Evolutionary conservation across 1,140 invertebrate species (phyloP).

Genomic region (Monomorium pharaonis): DNA sequence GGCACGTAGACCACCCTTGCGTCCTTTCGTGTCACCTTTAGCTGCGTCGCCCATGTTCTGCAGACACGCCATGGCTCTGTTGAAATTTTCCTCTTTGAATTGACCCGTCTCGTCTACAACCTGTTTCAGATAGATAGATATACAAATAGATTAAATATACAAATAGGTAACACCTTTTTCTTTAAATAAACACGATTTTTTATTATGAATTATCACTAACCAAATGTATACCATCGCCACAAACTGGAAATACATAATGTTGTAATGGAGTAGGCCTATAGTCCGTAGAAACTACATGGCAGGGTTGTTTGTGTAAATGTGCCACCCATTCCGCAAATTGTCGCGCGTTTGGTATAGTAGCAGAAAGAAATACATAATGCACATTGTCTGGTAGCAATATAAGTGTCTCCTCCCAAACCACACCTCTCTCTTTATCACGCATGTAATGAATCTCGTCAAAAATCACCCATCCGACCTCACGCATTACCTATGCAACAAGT

Average conservation of each 20-base stretch:
- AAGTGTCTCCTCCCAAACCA: conserved; percentile 99
- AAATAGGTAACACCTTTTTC: neutral
- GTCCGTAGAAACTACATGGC: conserved; percentile 99
- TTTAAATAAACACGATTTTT: neutral
- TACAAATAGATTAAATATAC: neutral
- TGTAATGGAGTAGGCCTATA: conserved; percentile 98
- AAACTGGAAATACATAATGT: conserved; percentile 98
- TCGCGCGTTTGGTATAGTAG: conserved; percentile 99
- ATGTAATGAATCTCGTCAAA: conserved; percentile 99
- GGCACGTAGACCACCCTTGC: conserved; percentile 88
- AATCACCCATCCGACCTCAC: conserved; percentile 99
- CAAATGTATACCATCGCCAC: conserved; percentile 97
- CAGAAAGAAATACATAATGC: conserved; percentile 99
- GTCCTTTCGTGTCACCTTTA: conserved; percentile 91
- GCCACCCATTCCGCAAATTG: conserved; percentile 99
- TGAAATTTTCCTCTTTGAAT: conserved; percentile 99
- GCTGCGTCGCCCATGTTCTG: conserved; percentile 90
- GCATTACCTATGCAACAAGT: conserved; percentile 88
- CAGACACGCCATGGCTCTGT: conserved; percentile 96
- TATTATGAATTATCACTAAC: conserved; percentile 79
- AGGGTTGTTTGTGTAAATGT: conserved; percentile 98
- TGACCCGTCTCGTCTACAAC: conserved; percentile 88
- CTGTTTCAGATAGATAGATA: conserved; percentile 55
- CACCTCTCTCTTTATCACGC: conserved; percentile 99
- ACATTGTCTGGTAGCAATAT: conserved; percentile 99